Percentiles rank a stretch among this genome's conserved stretches.
Conservation (phyloP, 1,140 invertebrate species). For the Pseudachorutes palmiensis region DNA sequence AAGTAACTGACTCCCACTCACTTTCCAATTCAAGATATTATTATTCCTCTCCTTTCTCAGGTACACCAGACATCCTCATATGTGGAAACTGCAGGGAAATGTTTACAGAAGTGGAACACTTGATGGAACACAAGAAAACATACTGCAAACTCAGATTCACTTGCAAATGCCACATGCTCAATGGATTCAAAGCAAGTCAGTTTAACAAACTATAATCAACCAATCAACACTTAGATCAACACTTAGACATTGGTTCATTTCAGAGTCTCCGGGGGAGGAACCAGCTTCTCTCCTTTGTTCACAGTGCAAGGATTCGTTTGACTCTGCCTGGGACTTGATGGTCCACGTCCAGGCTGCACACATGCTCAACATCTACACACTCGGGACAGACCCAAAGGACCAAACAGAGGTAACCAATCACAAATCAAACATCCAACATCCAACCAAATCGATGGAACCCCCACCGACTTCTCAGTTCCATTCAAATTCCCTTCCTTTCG, state of each 20-base stretch:
- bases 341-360: conserved; percentile 66
- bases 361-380: conserved; percentile 71
- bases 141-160: conserved; percentile 76
- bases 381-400: conserved; percentile 43
- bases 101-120: conserved; percentile 68
- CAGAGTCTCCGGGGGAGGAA: conserved; percentile 39
- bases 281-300: conserved; percentile 59
- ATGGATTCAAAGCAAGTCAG: conserved; percentile 42
- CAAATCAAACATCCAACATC: too few species aligned
- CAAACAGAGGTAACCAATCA: not conserved
- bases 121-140: conserved; percentile 75
- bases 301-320: conserved; percentile 67
- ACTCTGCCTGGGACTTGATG: conserved; percentile 69
- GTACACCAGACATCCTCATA: conserved; percentile 76
- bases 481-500: not conserved
- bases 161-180: conserved; percentile 64
- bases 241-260: conserved; percentile 2
- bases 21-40: not conserved
- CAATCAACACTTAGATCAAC: not conserved
- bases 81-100: conserved; percentile 79
- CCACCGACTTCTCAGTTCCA: too few species aligned
- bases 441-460: too few species aligned
- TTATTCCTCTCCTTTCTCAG: conserved; percentile 46
- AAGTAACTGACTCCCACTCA: not conserved
- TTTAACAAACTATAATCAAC: not conserved